Evolutionary conservation across 2,888 invertebrate genomes (phyloP), one percentile per base, ranked within the genome.

Genomic region (Abrostola tripartita): DNA sequence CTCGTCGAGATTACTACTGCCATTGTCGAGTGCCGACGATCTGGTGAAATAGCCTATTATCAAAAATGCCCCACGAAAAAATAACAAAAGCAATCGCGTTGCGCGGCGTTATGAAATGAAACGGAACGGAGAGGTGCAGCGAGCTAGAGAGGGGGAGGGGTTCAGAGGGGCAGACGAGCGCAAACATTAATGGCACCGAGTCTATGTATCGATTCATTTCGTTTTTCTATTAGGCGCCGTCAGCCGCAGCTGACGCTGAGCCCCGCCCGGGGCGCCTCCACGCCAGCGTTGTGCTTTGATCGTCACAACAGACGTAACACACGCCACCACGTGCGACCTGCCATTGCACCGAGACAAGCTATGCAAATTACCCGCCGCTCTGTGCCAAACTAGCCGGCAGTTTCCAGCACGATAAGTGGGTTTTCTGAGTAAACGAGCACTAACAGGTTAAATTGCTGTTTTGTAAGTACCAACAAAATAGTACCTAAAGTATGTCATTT

Each of bases 201-300:
- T 71, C 68, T 69, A 69, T 79, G 79, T 79, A 85, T 84, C 82
- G 85, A 85, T 83, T 82, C 78, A 70, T 76, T 79, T 75, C 72
- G 73, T 81, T 87, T 87, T 87, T 84, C 82, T 84, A 85, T 86
- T 81, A 82, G 68, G 68, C 69, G 80, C 84, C 79, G 87, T 87
- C 89, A 79, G 61, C 36, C 59, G 81, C 90, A 89, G 87, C 81
- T 84, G 89, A 82, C 87, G 84, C 60, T 37, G 52, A 40, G 61
- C 62, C 63, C 55, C 63, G 54, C 61, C 53, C 24, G 56, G 51
- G 61, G 59, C 41, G 52, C 44, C 49, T 35, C 24, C 49, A 5
- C 55, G 4, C 65, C 38, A 24, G 11, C 40, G 12, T 36, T 7
- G 57, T 40, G 51, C 55, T 56, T 56, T 56, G 51, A 61, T 55